A percentile compares a stretch with the other conserved stretches of the same genome.
These are phyloP conservation scores for Spondyliosoma cantharus DNA, from an alignment of 2,797 vertebrate species.

Conservation along the genomic window DNA sequence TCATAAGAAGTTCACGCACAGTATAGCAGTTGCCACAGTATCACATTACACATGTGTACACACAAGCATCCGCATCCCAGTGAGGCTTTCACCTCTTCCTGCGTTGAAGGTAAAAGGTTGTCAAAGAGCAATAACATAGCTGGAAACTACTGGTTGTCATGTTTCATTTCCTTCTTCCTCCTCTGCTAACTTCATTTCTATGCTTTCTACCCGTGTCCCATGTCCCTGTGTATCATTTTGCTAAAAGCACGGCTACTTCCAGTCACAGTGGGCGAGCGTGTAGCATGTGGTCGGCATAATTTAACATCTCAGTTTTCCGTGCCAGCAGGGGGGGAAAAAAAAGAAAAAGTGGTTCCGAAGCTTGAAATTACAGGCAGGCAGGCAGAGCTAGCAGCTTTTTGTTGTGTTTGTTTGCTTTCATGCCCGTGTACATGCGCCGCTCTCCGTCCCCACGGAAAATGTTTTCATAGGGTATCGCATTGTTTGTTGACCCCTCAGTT, in stretches of 20 bases:
- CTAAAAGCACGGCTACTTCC: conserved; percentile 52
- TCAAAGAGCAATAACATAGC: conserved; percentile 46
- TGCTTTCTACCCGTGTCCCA: conserved; percentile 30
- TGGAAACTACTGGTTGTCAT: conserved; percentile 58
- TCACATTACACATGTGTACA: conserved; percentile 25
- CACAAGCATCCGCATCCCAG: not conserved
- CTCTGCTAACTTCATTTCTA: conserved; percentile 38
- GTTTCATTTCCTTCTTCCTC: conserved; percentile 56
- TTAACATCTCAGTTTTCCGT: conserved; percentile 35
- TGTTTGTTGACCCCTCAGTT: conserved; percentile 46
- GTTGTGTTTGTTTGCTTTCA: conserved; percentile 34
- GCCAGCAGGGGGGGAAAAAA: conserved; percentile 19
- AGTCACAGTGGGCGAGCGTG: conserved; percentile 48
- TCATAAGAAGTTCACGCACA: conserved; percentile 12
- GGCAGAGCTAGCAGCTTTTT: conserved; percentile 17
- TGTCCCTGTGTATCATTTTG: conserved; percentile 48
- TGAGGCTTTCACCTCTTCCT: conserved; percentile 21
- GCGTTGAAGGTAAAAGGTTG: conserved; percentile 43
- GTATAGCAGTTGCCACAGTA: conserved; percentile 16
- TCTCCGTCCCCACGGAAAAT: conserved; percentile 18
- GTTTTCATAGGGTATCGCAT: conserved; percentile 8
- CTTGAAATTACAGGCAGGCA: conserved; percentile 48
- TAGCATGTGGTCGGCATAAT: conserved; percentile 46
- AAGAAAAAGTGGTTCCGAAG: conserved; percentile 4
- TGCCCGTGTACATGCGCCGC: not conserved